Evolutionary conservation across 2,888 invertebrate genomes (phyloP).

Genomic region (Caenorhabditis plicata): DNA sequence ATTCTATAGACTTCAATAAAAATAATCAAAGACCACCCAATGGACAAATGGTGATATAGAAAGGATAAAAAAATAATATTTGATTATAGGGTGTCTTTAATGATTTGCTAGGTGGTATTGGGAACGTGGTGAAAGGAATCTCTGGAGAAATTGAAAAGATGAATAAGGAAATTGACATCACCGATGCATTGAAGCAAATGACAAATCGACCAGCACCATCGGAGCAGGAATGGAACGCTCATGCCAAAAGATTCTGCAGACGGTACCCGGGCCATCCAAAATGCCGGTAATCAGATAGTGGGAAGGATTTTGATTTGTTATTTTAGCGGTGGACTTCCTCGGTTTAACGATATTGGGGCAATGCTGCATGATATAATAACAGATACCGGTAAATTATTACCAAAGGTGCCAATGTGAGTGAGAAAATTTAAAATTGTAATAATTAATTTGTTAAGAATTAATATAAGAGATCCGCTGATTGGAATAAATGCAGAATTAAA

Average conservation of each 20-base stretch:
- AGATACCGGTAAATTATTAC: slow-evolving; percentile 33
- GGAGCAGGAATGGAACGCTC: slow-evolving; percentile 29
- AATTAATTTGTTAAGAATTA: slow-evolving; percentile 29
- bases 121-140: slow-evolving; percentile 17
- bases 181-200: slow-evolving; percentile 21
- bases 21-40: too few species aligned
- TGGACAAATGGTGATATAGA: too few species aligned
- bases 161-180: slow-evolving; percentile 16
- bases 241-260: slow-evolving; percentile 38
- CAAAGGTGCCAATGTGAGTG: slow-evolving; percentile 35
- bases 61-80: too few species aligned
- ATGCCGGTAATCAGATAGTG: slow-evolving; percentile 26
- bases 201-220: slow-evolving; percentile 23
- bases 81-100: too few species aligned
- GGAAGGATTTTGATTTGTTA: slow-evolving; percentile 1
- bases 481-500: slow-evolving; percentile 22
- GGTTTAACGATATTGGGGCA: slow-evolving; percentile 30
- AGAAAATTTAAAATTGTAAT: too few species aligned
- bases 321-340: slow-evolving; percentile 31
- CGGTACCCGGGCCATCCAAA: slow-evolving; percentile 42
- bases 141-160: slow-evolving; percentile 16
- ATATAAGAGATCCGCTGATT: slow-evolving; percentile 36
- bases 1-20: too few species aligned
- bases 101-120: slow-evolving; percentile 13
- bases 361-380: slow-evolving; percentile 24